These are phyloP conservation scores for Hymenopus coronatus DNA, from an alignment of 2,888 invertebrate genomes.

Conservation along the genomic window DNA sequence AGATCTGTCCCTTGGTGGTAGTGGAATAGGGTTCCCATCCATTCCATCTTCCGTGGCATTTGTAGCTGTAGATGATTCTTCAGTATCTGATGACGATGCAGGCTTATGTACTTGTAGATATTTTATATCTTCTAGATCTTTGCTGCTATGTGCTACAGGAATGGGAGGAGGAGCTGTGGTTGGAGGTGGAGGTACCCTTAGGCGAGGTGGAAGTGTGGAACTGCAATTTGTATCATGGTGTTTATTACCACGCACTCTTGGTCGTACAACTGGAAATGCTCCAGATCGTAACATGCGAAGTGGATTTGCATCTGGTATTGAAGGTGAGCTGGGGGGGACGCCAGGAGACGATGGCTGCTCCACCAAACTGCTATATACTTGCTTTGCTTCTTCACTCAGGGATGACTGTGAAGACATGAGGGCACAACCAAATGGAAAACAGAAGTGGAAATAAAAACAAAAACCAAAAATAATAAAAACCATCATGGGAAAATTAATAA, in stretches of 20 bases:
- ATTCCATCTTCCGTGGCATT: background rate
- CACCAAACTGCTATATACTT: slow-evolving; percentile 89
- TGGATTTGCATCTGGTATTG: slow-evolving; percentile 53
- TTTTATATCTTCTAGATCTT: background rate
- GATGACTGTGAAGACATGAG: slow-evolving; percentile 60
- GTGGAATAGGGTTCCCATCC: slow-evolving; percentile 64
- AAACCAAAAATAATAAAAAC: slow-evolving; percentile 36
- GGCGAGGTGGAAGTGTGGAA: slow-evolving; percentile 16
- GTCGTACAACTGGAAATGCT: slow-evolving; percentile 54
- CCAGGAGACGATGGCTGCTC: slow-evolving; percentile 58
- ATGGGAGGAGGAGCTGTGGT: slow-evolving; percentile 38
- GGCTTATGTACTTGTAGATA: background rate
- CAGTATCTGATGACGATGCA: background rate
- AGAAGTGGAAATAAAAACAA: slow-evolving; percentile 40
- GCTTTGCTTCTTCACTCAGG: slow-evolving; percentile 83
- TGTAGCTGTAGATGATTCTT: background rate
- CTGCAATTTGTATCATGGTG: slow-evolving; percentile 40
- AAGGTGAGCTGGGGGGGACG: slow-evolving; percentile 30
- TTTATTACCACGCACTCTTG: slow-evolving; percentile 53
- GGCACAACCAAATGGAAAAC: slow-evolving; percentile 36
- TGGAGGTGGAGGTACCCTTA: slow-evolving; percentile 41
- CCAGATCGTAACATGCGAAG: slow-evolving; percentile 63
- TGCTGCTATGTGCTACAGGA: slow-evolving; percentile 21
- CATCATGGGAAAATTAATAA: background rate
- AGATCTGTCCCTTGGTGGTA: slow-evolving; percentile 73